Percentiles rank a stretch among this genome's conserved stretches.
These are phyloP conservation scores for Myotis daubentonii DNA, from an alignment of 2,797 vertebrate species.

Conservation along the genomic window DNA sequence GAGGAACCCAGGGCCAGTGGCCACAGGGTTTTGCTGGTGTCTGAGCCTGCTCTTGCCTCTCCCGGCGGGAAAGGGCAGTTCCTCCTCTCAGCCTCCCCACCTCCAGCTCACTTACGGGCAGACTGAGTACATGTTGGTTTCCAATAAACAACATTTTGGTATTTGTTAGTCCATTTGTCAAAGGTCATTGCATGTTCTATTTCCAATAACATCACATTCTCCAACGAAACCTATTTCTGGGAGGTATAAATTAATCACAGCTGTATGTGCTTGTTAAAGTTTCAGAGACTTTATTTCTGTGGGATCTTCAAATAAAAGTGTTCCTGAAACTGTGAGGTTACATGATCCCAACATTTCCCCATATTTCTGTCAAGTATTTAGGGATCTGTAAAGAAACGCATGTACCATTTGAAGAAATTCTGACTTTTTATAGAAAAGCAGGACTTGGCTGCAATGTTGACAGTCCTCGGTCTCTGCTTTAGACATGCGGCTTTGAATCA, in stretches of 20 bases:
- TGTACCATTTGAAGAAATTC: background rate
- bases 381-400: background rate
- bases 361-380: background rate
- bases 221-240: constrained; percentile 10
- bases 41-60: background rate
- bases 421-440: background rate
- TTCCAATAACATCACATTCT: background rate
- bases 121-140: background rate
- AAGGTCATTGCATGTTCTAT: background rate
- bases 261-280: background rate
- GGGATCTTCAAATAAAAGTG: background rate
- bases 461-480: background rate
- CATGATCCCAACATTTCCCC: background rate
- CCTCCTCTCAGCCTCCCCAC: background rate
- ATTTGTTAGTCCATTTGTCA: background rate
- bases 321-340: constrained; percentile 17
- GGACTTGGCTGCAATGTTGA: background rate
- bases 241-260: background rate
- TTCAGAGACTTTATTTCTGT: background rate
- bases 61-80: rapidly evolving
- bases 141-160: background rate
- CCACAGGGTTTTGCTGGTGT: background rate
- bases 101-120: background rate
- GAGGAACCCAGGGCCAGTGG: background rate
- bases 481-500: background rate